Percentiles rank a stretch among this genome's conserved stretches.
phyloP scores from a whole-genome alignment of 92 coral and sea anemone genomes.

The Metridium senile region DNA sequence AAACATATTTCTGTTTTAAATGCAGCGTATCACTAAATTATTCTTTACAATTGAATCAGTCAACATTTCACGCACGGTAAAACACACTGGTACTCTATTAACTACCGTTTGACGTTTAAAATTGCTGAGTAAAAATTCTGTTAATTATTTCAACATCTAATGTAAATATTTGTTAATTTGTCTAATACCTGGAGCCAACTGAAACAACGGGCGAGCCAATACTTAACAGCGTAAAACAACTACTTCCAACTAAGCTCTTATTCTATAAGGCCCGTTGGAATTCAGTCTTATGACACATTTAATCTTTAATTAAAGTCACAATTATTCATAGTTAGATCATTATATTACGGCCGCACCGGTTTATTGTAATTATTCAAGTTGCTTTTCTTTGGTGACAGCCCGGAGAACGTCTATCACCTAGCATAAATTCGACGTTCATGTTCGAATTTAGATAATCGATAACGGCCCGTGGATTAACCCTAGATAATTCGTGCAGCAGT shows the following conservation, averaged over 20 bases:
- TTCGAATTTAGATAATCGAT: too few relatives aligned
- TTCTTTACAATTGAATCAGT: background rate
- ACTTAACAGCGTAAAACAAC: slow-evolving; percentile 3
- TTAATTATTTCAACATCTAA: background rate
- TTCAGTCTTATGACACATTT: slow-evolving; percentile 3
- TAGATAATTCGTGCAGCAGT: too few relatives aligned
- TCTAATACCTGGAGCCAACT: slow-evolving; percentile 8
- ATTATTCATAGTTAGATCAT: background rate
- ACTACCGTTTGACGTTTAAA: background rate
- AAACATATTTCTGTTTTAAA: background rate
- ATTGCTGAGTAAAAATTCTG: background rate
- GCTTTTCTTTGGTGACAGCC: too few relatives aligned
- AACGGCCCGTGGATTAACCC: too few relatives aligned
- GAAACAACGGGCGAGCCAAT: background rate
- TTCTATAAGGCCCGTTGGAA: background rate
- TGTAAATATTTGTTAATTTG: background rate
- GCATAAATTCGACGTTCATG: too few relatives aligned
- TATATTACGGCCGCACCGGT: background rate
- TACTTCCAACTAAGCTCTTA: background rate
- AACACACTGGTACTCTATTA: background rate
- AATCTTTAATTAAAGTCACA: slow-evolving; percentile 11
- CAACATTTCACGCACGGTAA: background rate
- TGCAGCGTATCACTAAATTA: background rate
- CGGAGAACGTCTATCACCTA: too few relatives aligned
- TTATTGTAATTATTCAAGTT: too few relatives aligned